These are phyloP conservation scores for Porites lutea DNA, from an alignment of 64 coral and sea anemone species.

Conservation along the genomic window DNA sequence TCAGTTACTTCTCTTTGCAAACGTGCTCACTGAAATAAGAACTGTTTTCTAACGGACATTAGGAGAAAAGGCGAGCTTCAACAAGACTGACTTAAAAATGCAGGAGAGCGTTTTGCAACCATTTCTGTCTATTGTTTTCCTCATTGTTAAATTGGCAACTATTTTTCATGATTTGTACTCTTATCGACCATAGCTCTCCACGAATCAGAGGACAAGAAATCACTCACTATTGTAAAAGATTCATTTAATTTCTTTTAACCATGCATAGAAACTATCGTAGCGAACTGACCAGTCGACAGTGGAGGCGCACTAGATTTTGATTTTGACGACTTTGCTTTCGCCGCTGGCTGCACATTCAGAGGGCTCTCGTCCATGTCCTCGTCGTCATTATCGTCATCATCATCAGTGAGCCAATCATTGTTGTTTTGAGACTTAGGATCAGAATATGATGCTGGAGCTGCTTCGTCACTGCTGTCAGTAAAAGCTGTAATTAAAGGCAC, in stretches of 20 bases:
- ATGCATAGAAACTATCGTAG: background rate
- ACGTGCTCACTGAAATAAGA: too few relatives aligned
- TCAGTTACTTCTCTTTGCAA: too few relatives aligned
- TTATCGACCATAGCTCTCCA: too few relatives aligned
- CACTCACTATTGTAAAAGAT: too few relatives aligned
- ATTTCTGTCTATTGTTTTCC: too few relatives aligned
- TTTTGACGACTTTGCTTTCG: background rate
- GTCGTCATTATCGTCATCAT: conserved; percentile 40
- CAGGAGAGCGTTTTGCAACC: too few relatives aligned
- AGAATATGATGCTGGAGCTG: conserved; percentile 24
- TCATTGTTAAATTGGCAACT: too few relatives aligned
- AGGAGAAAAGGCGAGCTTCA: too few relatives aligned
- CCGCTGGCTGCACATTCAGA: conserved; percentile 31
- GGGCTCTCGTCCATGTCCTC: conserved; percentile 28
- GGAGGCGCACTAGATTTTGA: background rate
- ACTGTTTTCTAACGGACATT: too few relatives aligned
- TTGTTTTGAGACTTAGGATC: background rate
- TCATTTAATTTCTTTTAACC: background rate
- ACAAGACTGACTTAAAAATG: too few relatives aligned
- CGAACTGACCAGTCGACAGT: background rate
- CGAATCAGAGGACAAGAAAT: too few relatives aligned
- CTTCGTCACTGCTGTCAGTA: conserved; percentile 45
- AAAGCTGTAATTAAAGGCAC: conserved; percentile 8
- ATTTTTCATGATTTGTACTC: too few relatives aligned
- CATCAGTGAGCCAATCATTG: conserved; percentile 37